These are phyloP conservation scores for Drosophila fuyamai DNA, from an alignment of 1,140 invertebrate genomes.

Conservation along the genomic window DNA sequence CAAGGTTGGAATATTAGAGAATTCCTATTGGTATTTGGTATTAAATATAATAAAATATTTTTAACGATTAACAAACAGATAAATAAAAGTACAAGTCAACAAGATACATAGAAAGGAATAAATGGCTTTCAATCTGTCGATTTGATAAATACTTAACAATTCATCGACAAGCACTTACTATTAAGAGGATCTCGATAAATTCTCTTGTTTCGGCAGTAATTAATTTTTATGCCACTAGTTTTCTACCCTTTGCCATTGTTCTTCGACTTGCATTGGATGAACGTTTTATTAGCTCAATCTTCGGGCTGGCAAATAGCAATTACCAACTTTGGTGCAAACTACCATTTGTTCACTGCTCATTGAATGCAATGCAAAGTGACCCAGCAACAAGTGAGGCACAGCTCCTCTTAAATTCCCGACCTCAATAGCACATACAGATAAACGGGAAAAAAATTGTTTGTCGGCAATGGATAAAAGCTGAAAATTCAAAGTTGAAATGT, in stretches of 20 bases:
- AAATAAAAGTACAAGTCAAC: neutral
- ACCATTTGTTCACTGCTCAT: conserved; percentile 30
- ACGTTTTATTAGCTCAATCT: conserved; percentile 56
- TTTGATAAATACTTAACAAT: conserved; percentile 14
- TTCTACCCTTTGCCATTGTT: neutral
- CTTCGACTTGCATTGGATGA: conserved; percentile 19
- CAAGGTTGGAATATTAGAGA: no score
- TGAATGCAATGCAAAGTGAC: conserved; percentile 28
- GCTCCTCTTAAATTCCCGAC: conserved; percentile 24
- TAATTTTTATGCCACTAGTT: conserved; percentile 16
- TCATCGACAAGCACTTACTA: neutral
- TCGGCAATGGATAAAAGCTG: conserved; percentile 19
- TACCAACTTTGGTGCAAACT: conserved; percentile 49
- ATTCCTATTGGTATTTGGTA: no score
- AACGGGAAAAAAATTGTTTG: conserved; percentile 20
- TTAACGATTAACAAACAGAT: no score
- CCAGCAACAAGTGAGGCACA: conserved; percentile 34
- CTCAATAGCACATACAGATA: conserved; percentile 12
- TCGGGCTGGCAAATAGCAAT: conserved; percentile 47
- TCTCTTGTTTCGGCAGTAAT: conserved; percentile 16
- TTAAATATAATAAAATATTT: no score
- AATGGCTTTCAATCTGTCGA: neutral
- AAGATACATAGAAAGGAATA: neutral
- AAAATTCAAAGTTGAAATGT: conserved; percentile 41
- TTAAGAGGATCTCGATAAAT: conserved; percentile 19